Evolutionary conservation across 2,888 invertebrate genomes (phyloP).

Genomic region (Callosobruchus maculatus): DNA sequence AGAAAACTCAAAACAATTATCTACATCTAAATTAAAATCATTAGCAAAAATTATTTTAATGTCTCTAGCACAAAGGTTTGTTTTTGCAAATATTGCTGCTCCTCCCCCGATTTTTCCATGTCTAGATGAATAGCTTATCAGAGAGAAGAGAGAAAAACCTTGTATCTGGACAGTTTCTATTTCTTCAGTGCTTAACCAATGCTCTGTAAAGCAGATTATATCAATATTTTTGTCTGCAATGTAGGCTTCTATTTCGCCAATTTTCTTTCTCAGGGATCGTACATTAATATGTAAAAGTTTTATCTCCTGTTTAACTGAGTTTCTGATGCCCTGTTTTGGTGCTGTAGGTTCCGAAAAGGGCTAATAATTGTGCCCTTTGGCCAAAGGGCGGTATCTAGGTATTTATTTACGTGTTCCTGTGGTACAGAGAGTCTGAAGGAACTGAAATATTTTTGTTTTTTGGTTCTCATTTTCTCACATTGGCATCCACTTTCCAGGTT

Average conservation of each 20-base stretch:
- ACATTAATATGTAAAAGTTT: constrained; percentile 1
- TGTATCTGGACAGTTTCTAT: background rate
- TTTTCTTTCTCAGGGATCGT: constrained; percentile 5
- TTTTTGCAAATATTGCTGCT: too few species aligned
- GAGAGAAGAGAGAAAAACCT: background rate
- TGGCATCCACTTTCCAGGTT: background rate
- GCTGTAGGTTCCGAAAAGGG: background rate
- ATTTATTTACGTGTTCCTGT: background rate
- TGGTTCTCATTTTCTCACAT: background rate
- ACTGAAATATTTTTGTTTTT: background rate
- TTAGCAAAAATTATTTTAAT: background rate
- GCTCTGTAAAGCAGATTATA: constrained; percentile 4
- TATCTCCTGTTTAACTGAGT: background rate
- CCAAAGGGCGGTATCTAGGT: background rate
- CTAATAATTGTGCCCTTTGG: background rate
- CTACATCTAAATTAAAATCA: background rate
- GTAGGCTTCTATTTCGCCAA: constrained; percentile 1
- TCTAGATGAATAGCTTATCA: background rate
- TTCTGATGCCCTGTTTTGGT: background rate
- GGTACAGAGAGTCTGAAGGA: background rate
- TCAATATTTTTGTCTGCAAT: constrained; percentile 3
- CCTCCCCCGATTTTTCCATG: background rate
- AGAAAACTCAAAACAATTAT: too few species aligned
- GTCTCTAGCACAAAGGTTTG: too few species aligned
- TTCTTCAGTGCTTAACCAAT: background rate